Evolutionary conservation across 2,888 invertebrate species (phyloP), one percentile per base, ranked within the genome.

Genomic region (Drosophila incognita): DNA sequence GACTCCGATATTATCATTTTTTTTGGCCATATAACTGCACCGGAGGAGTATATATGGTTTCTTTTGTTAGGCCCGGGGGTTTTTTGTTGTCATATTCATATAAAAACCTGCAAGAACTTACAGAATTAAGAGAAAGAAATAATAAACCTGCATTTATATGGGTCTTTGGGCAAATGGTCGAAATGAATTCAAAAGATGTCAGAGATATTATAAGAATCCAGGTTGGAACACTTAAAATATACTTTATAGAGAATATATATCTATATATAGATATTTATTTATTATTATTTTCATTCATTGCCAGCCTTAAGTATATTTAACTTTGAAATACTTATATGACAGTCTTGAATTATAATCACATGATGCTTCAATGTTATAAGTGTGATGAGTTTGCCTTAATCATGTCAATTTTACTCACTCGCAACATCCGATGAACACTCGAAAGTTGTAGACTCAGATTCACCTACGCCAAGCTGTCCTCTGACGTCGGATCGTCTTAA

Each of bases 1-100:
- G 38, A 42, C 49, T 24, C 27, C 54, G 31, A 54, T 52, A 59
- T 69, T 74, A 74, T 64, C 48, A 64, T 48, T 66, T 64, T 64
- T 73, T 8, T 53, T 42, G 51, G 48, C 10, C 53, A 67, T 54
- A 42, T 60, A 52, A 57, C 51, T 52, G 68, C 52, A 13, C 6
- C 46, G 21, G 8, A 27, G n/a, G 18, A 38, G 10, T 35, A 15
- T 60, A 49, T 59, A 31, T 61, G 27, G 33, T 35, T 38, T 29
- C 48, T 29, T 61, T 38, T 35, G 59, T 71, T 72, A 18, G 18
- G 46, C 29, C 10, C 53, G 74, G 78, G 56, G 35, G 13, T 68
- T 75, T 74, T 74, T 79, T 54, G 29, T 33, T 33, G 8, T 51
- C 13, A 46, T 5, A 7, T 8, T 46, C 46, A 4, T 8, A 2